Conservation (phyloP, 1,140 invertebrate genomes). For the Lamellibrachia luymesi region DNA sequence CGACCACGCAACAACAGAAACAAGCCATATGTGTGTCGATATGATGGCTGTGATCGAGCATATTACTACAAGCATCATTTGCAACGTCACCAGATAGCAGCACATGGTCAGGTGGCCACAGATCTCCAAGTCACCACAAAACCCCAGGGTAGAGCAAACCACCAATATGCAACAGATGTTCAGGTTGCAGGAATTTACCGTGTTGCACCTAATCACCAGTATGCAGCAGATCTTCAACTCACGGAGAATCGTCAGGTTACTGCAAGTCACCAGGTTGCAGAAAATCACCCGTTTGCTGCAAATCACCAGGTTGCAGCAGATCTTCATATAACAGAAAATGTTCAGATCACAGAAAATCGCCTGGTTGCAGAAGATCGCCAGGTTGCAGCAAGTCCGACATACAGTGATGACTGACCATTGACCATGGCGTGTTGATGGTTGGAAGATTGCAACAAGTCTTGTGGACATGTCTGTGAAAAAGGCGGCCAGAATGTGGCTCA, state of each 20-base stretch:
- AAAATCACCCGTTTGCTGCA: too few species aligned
- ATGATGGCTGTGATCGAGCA: not conserved
- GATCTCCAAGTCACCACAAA: not conserved
- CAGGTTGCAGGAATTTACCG: not conserved
- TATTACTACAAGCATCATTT: not conserved
- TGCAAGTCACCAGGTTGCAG: too few species aligned
- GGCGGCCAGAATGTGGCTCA: not conserved
- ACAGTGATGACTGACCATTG: not conserved
- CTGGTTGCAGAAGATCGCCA: not conserved
- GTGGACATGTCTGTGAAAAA: not conserved
- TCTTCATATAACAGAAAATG: not conserved
- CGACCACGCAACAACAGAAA: not conserved
- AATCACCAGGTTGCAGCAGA: not conserved
- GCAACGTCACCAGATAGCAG: not conserved
- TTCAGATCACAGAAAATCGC: not conserved
- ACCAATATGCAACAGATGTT: not conserved
- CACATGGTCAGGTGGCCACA: not conserved
- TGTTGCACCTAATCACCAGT: not conserved
- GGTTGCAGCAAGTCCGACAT: not conserved
- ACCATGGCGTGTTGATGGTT: not conserved
- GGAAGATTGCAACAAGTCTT: not conserved
- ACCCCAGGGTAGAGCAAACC: not conserved
- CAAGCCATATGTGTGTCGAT: not conserved
- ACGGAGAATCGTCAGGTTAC: not conserved
- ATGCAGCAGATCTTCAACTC: not conserved